Conservation (phyloP, 1,140 invertebrate species). For the Tribolium castaneum region DNA sequence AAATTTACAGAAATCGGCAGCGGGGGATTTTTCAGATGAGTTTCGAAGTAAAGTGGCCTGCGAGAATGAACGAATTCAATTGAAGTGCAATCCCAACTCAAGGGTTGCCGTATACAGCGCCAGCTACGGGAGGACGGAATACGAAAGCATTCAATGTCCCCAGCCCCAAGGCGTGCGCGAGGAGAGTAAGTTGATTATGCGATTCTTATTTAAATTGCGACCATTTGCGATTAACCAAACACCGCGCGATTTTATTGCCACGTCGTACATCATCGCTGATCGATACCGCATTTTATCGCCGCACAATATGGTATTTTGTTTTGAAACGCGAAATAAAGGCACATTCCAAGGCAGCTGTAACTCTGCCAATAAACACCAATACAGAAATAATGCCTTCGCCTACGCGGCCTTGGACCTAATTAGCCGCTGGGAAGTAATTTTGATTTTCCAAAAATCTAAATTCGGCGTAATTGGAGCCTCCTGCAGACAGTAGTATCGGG, state of each 20-base stretch:
- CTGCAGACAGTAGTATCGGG: neutral
- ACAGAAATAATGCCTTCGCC: neutral
- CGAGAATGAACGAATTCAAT: constrained; percentile 86
- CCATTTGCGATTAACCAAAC: neutral
- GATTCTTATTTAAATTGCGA: constrained; percentile 12
- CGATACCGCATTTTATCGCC: neutral
- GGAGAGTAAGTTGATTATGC: constrained; percentile 78
- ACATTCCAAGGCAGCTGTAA: neutral
- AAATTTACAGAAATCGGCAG: constrained; percentile 4
- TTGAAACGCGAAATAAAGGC: neutral
- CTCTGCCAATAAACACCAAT: neutral
- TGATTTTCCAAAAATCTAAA: constrained; percentile 3
- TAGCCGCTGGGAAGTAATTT: neutral
- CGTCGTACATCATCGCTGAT: neutral
- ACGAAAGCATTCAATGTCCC: constrained; percentile 89
- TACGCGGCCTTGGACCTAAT: neutral
- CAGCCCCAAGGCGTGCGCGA: constrained; percentile 86
- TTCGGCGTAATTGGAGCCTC: neutral
- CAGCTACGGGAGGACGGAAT: constrained; percentile 88
- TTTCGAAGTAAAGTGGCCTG: constrained; percentile 92
- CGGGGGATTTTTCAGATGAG: constrained; percentile 77
- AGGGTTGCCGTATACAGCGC: constrained; percentile 92
- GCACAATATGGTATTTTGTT: neutral
- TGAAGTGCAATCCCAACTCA: constrained; percentile 83
- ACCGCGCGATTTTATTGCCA: neutral